Base-by-base conservation (phyloP, 2,113 vertebrate species). In the Odocoileus hemionus region DNA sequence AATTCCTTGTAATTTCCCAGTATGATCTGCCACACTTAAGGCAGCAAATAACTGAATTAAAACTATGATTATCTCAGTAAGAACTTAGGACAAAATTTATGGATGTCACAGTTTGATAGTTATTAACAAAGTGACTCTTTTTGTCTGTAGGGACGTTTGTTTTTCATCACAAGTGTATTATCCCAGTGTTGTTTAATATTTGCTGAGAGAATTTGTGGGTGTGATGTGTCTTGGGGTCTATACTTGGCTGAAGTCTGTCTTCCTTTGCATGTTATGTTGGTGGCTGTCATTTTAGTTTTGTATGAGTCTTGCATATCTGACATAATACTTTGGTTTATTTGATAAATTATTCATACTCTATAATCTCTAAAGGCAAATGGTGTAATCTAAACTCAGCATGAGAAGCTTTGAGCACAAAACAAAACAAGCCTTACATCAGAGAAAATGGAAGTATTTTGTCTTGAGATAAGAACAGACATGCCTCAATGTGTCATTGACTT, bases 321-420 rank as follows among this genome's bases (percentile, higher is more conserved):
- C 55, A 93, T 30, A 25, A 57, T 91, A 96, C 78, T 97, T 89
- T 7, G 43, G 36, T 3, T 93, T 96, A 78, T 43, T 78, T 93
- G 45, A 80, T 93, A 89, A 58, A 2, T 89, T 95, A 91, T 93
- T 97, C 23, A 91, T 96, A 96, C 47, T 88, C 28, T 28, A 70
- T 95, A 84, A 86, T 88, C 50, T 97, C 67, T 58, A 86, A 95
- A 95, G 64, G 43, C 28, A 91, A 96, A 91, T 25, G 61, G 14
- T 89, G 93, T 95, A 91, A 97, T 97, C 45, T 96, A 50, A 96
- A 84, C 25, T 74, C 36, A 97, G 8, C 7, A 80, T 43, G 95
- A 95, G 30, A 90, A 83, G 6, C 1, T 96, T 14, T 91, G 82
- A 95, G 54, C 12, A 83, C 50, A 93, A 94, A 91, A 60, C 16